phyloP scores from a whole-genome alignment of 2,888 invertebrate species.

The Beris chalybata region DNA sequence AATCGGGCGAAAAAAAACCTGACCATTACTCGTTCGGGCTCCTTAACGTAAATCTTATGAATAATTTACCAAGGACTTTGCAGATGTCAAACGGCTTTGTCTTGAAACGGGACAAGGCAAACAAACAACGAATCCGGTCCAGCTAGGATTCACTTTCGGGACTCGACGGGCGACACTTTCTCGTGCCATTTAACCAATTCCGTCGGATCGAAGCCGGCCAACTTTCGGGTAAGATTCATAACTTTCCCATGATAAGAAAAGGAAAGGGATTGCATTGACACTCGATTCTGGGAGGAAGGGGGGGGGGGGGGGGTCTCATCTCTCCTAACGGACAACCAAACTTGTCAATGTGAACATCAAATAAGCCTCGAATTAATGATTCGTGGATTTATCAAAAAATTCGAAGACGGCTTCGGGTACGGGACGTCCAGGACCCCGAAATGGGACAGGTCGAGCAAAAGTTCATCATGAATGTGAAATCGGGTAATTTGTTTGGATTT shows the following conservation, averaged over 20 bases:
- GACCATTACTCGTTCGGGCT: constrained; percentile 17
- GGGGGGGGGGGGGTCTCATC: constrained; percentile 26
- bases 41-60: constrained; percentile 30
- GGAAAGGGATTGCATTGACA: constrained; percentile 14
- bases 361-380: constrained; percentile 47
- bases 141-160: constrained; percentile 4
- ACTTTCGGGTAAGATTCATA: background rate
- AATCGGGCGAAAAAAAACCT: constrained; percentile 6
- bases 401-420: constrained; percentile 25
- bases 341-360: constrained; percentile 38
- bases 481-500: constrained; percentile 34
- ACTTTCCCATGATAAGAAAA: constrained; percentile 32
- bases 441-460: constrained; percentile 28
- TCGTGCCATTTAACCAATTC: background rate
- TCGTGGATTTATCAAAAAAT: constrained; percentile 45
- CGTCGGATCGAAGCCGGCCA: background rate
- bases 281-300: constrained; percentile 6
- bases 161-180: background rate
- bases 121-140: constrained; percentile 13
- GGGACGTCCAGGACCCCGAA: constrained; percentile 30
- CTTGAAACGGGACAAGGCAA: constrained; percentile 27
- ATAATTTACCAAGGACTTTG: constrained; percentile 22
- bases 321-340: constrained; percentile 25
- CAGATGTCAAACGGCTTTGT: constrained; percentile 26
- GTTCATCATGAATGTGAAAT: constrained; percentile 33